phyloP scores from a whole-genome alignment of 2,888 invertebrate genomes.

The Hydraecia micacea region DNA sequence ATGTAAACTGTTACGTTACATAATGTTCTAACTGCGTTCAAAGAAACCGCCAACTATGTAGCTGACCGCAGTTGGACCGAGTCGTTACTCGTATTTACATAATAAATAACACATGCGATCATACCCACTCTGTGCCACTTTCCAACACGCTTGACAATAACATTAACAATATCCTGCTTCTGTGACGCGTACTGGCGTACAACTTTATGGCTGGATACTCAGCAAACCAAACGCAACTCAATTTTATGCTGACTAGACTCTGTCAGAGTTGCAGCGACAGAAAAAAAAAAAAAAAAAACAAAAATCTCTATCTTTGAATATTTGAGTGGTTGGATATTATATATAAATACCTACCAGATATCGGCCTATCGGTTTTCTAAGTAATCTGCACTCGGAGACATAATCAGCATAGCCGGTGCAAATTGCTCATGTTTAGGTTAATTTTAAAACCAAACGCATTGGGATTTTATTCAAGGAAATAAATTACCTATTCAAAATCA shows the following conservation, averaged over 20 bases:
- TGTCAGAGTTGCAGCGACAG: background rate
- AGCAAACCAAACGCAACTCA: background rate
- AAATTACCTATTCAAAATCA: conserved; percentile 10
- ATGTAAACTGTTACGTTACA: conserved; percentile 62
- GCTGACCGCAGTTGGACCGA: conserved; percentile 51
- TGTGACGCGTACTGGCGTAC: background rate
- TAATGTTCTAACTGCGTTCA: conserved; percentile 67
- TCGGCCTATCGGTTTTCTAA: background rate
- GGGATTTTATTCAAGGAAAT: conserved; percentile 37
- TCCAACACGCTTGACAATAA: conserved; percentile 59
- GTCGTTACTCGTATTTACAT: conserved; percentile 63
- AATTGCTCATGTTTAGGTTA: conserved; percentile 30
- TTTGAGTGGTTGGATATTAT: background rate
- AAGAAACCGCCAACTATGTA: conserved; percentile 60
- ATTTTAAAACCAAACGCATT: conserved; percentile 24
- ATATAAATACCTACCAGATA: background rate
- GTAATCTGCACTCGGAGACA: background rate
- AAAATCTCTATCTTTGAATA: background rate
- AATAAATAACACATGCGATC: conserved; percentile 66
- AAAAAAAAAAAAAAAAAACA: background rate
- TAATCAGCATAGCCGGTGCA: background rate
- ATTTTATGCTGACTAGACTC: background rate
- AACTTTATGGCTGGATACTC: background rate
- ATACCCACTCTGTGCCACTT: conserved; percentile 74
- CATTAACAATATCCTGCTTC: conserved; percentile 34